Percentiles rank a stretch among this genome's conserved stretches.
Conservation (phyloP, 2,888 invertebrate genomes). For the Germaria angustata region DNA sequence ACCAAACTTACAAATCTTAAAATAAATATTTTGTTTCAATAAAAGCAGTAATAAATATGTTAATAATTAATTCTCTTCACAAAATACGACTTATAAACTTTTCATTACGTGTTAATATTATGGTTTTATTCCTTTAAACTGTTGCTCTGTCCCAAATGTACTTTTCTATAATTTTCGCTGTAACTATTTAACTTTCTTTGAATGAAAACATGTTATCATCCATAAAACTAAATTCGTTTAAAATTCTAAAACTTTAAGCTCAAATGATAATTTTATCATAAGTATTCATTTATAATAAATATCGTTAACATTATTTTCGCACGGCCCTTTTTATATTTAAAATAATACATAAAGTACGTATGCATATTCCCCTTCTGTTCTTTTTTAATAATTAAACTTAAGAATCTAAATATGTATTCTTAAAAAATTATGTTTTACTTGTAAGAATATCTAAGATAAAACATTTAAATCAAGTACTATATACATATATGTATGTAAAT, state of each 20-base stretch:
- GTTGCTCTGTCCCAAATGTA: neutral
- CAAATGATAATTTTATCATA: too few relatives aligned
- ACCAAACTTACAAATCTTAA: neutral
- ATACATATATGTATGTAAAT: neutral
- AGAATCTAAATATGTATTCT: too few relatives aligned
- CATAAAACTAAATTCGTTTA: too few relatives aligned
- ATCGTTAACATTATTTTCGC: neutral
- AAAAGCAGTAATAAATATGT: neutral
- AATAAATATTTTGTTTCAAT: constrained; percentile 24
- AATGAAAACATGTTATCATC: too few relatives aligned
- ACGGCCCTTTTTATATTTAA: too few relatives aligned
- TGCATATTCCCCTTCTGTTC: neutral
- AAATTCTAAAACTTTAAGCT: too few relatives aligned
- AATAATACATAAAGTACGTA: neutral
- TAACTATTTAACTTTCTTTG: too few relatives aligned
- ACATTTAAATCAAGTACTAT: constrained; percentile 11
- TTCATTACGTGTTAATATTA: neutral
- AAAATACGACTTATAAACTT: neutral
- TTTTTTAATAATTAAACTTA: too few relatives aligned
- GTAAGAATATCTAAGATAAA: constrained; percentile 12
- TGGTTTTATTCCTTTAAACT: neutral
- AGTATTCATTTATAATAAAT: neutral
- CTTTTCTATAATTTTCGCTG: too few relatives aligned
- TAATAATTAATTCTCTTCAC: neutral
- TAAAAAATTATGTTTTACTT: constrained; percentile 17